Evolutionary conservation across 1,140 invertebrate genomes (phyloP), one percentile per base, ranked within the genome.

Genomic region (Drosophila grimshawi): DNA sequence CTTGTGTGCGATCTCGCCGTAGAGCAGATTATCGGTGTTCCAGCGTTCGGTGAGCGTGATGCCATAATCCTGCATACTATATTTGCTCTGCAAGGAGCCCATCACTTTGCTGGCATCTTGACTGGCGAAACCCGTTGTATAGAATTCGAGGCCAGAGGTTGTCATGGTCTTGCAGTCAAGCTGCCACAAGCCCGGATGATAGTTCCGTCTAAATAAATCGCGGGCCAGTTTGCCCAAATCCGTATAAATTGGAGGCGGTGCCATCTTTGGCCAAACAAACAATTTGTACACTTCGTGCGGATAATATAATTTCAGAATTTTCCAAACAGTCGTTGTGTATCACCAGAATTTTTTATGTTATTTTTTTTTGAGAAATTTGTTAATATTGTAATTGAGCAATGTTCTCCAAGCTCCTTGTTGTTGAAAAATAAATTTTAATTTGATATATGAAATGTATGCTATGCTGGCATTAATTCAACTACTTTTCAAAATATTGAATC

Each of bases 111-210:
- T 59, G 27, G 77, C 61, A 59, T 89, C 85, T 30, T 85, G 77
- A 51, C 48, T 79, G 30, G 71, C 71, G 5, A 69, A 79, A 3
- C 85, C 85, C 0, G 75, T 59, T 45, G 80, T 69, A 6, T 76
- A 79, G 19, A 89, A 69, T 62, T 89, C 86, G 5, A 89, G 76
- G 5, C 68, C 75, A 0, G 81, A 68, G 27, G 10, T 79, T 45
- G 86, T 81, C 59, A 79, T 30, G 0, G 86, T 71, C 10, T 66
- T 86, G 68, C 86, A 85, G 27, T 89, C 81, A 5, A 89, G 11
- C 39, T 89, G 81, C 85, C 85, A 89, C n/a, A 90, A 8, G 0
- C 85, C 86, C 4, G 86, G 78, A 39, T 79, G 86, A 45, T 89
- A 89, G 43, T 81, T 81, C 3, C 78, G 74, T 35, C 7, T 76